A percentile compares a stretch with the other conserved stretches of the same genome.
Evolutionary conservation across 2,113 vertebrate species (phyloP).

Genomic region (Dunckerocampus dactyliophorus): DNA sequence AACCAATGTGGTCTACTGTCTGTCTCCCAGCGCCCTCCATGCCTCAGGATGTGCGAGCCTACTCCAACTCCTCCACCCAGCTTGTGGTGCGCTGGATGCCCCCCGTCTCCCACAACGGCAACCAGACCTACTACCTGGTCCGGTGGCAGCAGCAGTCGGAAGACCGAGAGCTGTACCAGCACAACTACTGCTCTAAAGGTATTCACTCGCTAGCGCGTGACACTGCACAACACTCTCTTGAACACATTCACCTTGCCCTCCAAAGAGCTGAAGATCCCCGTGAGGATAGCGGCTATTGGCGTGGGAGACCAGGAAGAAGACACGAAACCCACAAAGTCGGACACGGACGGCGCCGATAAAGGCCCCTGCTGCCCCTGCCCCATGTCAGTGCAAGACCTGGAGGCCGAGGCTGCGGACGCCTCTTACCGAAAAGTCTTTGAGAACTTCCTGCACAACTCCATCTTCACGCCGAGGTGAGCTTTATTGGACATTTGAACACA

Average conservation of each 20-base stretch:
- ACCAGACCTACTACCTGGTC: slow-evolving; percentile 91
- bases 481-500: neutral
- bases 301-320: slow-evolving; percentile 85
- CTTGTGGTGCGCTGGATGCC: slow-evolving; percentile 94
- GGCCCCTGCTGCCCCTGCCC: slow-evolving; percentile 88
- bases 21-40: slow-evolving; percentile 83
- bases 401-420: slow-evolving; percentile 86
- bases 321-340: slow-evolving; percentile 81
- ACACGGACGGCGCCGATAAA: slow-evolving; percentile 77
- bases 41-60: slow-evolving; percentile 87
- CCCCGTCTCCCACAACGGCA: slow-evolving; percentile 87
- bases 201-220: slow-evolving; percentile 4
- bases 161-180: slow-evolving; percentile 89
- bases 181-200: slow-evolving; percentile 99
- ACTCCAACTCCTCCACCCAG: slow-evolving; percentile 90
- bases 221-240: neutral
- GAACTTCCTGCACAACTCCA: slow-evolving; percentile 96
- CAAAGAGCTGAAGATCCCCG: slow-evolving; percentile 87
- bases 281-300: slow-evolving; percentile 83
- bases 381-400: slow-evolving; percentile 85
- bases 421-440: slow-evolving; percentile 95
- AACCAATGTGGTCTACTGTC: neutral
- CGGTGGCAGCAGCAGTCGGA: slow-evolving; percentile 95
- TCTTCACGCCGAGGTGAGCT: slow-evolving; percentile 89
- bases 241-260: slow-evolving; percentile 2